These are phyloP conservation scores for Motacilla tschutschensis DNA, from an alignment of 2,113 vertebrate genomes.

Conservation along the genomic window DNA sequence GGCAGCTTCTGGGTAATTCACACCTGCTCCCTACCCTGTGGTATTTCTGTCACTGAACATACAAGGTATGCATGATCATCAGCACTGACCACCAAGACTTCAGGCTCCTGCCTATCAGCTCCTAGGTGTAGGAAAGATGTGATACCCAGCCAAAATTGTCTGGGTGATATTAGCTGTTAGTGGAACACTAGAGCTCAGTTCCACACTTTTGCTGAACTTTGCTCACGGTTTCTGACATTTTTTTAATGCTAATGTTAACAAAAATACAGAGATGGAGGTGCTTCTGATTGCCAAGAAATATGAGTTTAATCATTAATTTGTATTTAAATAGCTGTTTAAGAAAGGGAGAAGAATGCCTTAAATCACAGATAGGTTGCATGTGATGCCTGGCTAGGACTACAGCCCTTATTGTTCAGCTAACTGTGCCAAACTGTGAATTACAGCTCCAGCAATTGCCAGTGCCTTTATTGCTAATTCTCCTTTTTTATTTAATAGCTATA, in stretches of 20 bases:
- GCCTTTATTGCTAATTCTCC: background rate
- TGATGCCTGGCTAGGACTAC: background rate
- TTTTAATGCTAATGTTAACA: background rate
- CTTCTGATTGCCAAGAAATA: background rate
- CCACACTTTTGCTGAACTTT: background rate
- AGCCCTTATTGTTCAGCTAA: background rate
- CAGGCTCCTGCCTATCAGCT: background rate
- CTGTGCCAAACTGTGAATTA: background rate
- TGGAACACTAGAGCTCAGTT: background rate
- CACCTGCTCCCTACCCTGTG: background rate
- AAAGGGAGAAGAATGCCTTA: background rate
- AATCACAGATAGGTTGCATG: background rate
- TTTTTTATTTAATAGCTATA: background rate
- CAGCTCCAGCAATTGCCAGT: background rate
- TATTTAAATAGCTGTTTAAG: background rate
- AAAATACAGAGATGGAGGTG: background rate
- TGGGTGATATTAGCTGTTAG: background rate
- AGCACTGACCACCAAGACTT: background rate
- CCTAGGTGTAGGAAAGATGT: slow-evolving; percentile 20
- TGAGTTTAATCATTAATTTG: background rate
- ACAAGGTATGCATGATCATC: background rate
- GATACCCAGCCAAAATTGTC: background rate
- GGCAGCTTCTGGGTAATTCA: slow-evolving; percentile 25
- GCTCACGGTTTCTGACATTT: background rate
- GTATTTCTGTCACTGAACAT: background rate